phyloP scores from a whole-genome alignment of 2,113 vertebrate species.

The Phaethon lepturus region DNA sequence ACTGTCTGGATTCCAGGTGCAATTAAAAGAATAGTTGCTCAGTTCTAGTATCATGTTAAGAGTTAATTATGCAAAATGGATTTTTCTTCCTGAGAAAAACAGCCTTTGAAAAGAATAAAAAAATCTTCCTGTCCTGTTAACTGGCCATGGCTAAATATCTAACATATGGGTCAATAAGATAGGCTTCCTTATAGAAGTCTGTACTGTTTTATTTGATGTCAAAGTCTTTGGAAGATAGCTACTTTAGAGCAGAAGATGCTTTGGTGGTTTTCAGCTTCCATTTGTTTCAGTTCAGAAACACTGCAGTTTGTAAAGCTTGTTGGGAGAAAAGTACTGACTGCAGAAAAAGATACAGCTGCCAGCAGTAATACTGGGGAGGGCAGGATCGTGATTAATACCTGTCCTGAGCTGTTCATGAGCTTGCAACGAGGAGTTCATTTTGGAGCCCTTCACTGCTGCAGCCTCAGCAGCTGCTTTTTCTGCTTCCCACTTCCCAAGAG shows the following conservation, averaged over 20 bases:
- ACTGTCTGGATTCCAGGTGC: neutral
- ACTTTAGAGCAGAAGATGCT: neutral
- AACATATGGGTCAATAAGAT: neutral
- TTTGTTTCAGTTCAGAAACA: slow-evolving; percentile 53
- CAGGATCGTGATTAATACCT: neutral
- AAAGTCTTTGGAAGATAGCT: neutral
- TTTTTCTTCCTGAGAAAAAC: neutral
- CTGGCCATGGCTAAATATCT: neutral
- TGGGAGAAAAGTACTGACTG: slow-evolving; percentile 20
- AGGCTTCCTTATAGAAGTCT: neutral
- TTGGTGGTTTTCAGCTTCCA: slow-evolving; percentile 19
- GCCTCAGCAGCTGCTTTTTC: slow-evolving; percentile 10
- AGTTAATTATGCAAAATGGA: neutral
- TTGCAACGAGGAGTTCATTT: neutral
- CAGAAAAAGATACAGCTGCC: neutral
- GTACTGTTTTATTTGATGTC: neutral
- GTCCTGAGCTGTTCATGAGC: slow-evolving; percentile 14
- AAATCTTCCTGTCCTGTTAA: neutral
- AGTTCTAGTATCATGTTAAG: neutral
- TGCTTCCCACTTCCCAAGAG: neutral
- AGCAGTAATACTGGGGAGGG: neutral
- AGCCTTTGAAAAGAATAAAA: neutral
- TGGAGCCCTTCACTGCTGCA: neutral
- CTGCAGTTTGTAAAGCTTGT: neutral
- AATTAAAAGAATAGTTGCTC: neutral